Base-by-base conservation (phyloP, 2,888 invertebrate genomes). In the Thecophora atra region DNA sequence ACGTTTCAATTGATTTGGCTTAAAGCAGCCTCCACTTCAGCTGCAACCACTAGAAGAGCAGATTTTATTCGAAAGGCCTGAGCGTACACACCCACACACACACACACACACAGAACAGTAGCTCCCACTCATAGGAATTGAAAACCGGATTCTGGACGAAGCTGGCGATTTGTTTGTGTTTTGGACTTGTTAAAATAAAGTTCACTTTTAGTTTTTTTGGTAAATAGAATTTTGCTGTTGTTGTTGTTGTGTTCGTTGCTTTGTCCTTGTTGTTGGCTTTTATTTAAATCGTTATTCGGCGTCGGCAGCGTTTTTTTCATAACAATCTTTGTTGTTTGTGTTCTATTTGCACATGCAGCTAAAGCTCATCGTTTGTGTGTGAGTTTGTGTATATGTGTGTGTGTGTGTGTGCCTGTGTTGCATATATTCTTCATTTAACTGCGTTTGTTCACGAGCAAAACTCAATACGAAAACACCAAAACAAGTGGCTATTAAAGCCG, bases 181-280 rank as follows among this genome's bases (percentile, higher is more conserved):
- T 62, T 37, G 63, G 63, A 70, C 62, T 70, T 52, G 70, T 63
- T 70, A 63, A 70, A 70, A 70, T 70, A 30, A 62, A 70, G 52
- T 70, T 56, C 19, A 30, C 19, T 21, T 13, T 19, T 62, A 19
- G 30, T 62, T n/a, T n/a, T 42, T n/a, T n/a, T n/a, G n/a, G n/a
- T n/a, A n/a, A n/a, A n/a, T n/a, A n/a, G n/a, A 30, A 30, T 21
- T 67, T 44, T 56, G 15, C 13, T 42, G 37, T 37, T 52, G 15
- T 62, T 70, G 47, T 66, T 66, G 56, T 21, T 28, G 24, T 28
- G n/a, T n/a, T n/a, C n/a, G n/a, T n/a, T n/a, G n/a, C n/a, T n/a
- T n/a, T n/a, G n/a, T n/a, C n/a, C n/a, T n/a, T 58, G 58, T 3
- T 58, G 58, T 28, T 58, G 21, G 42, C 17, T 70, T 70, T 70